Conservation (phyloP, 2,113 vertebrate genomes). For the Corvus moneduloides region DNA sequence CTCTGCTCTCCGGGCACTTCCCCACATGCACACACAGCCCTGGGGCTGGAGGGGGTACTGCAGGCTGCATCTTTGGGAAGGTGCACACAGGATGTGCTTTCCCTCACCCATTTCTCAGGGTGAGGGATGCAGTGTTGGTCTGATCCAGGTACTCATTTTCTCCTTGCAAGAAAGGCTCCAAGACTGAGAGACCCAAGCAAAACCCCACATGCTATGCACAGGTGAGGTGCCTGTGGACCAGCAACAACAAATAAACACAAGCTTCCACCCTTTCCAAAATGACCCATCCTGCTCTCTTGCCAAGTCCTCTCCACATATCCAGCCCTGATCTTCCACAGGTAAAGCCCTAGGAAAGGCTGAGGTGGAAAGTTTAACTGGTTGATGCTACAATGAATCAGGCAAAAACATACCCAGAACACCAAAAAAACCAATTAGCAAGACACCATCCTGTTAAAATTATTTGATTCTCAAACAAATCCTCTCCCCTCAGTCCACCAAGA, state of each 20-base stretch:
- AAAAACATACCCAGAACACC: not conserved
- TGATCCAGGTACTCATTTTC: accelerated
- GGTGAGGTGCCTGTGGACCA: no score
- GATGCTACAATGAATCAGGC: not conserved
- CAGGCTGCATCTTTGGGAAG: not conserved
- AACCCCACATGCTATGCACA: accelerated
- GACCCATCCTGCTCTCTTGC: not conserved
- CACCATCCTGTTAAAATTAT: not conserved
- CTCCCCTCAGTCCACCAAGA: not conserved
- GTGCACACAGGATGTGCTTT: accelerated
- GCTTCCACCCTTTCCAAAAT: not conserved
- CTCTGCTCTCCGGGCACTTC: not conserved
- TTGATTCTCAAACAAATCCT: not conserved
- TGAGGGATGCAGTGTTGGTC: accelerated
- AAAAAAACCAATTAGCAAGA: not conserved
- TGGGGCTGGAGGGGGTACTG: not conserved
- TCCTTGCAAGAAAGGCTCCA: not conserved
- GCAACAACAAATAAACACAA: not conserved
- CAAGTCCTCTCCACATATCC: not conserved
- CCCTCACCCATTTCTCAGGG: not conserved
- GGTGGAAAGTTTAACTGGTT: not conserved
- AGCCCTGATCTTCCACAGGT: not conserved
- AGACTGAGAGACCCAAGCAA: not conserved
- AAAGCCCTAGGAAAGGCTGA: not conserved
- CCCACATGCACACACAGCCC: accelerated